These are phyloP conservation scores for Julus scanicus DNA, from an alignment of 2,888 invertebrate species.

Conservation along the genomic window DNA sequence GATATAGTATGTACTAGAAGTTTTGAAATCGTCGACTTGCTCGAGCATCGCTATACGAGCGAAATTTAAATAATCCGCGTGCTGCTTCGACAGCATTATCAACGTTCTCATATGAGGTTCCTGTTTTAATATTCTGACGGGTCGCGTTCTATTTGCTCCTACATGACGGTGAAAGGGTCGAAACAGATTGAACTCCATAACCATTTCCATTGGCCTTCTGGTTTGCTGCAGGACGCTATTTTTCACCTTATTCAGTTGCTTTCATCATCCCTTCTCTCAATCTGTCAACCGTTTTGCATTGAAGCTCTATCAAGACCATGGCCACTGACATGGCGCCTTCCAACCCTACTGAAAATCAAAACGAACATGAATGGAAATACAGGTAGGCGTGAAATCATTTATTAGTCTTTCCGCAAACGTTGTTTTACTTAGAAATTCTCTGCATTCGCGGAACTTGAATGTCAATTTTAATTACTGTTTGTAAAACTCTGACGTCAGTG, in stretches of 20 bases:
- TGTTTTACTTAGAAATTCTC: not conserved
- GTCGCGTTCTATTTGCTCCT: conserved; percentile 24
- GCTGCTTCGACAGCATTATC: not conserved
- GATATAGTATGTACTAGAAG: not conserved
- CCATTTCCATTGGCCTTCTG: not conserved
- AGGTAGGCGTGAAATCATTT: conserved; percentile 15
- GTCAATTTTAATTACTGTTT: not conserved
- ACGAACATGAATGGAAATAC: conserved; percentile 41
- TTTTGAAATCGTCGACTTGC: not conserved
- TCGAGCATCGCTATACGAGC: not conserved
- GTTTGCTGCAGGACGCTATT: not conserved
- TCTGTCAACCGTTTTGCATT: not conserved
- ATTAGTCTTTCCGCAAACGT: not conserved
- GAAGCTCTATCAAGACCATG: conserved; percentile 34
- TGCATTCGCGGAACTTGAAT: not conserved
- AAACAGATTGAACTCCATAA: conserved; percentile 4
- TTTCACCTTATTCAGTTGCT: not conserved
- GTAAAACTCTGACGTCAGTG: not conserved
- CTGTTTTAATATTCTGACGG: not conserved
- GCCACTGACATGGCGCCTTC: conserved; percentile 43
- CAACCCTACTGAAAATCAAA: conserved; percentile 5
- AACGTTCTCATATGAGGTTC: not conserved
- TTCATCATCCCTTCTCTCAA: not conserved
- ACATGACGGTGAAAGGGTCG: conserved; percentile 9
- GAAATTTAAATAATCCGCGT: not conserved